These are phyloP conservation scores for Cloeon dipterum DNA, from an alignment of 2,888 invertebrate species.

Conservation along the genomic window DNA sequence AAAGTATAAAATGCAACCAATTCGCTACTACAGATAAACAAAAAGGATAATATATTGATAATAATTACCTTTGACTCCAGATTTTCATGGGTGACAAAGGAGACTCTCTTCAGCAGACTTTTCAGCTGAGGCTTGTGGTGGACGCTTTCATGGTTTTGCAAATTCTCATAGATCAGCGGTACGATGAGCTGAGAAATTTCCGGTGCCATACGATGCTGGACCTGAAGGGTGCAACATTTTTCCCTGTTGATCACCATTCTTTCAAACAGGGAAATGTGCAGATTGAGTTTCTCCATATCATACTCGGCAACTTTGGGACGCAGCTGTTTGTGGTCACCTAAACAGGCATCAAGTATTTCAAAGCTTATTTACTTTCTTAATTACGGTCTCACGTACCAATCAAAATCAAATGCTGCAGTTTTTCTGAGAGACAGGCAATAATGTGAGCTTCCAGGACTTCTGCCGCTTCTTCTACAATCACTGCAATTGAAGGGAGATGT, in stretches of 20 bases:
- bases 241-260: constrained; percentile 23
- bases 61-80: constrained; percentile 2
- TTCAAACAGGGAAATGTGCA: constrained; percentile 28
- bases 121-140: constrained; percentile 12
- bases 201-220: constrained; percentile 26
- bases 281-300: constrained; percentile 20
- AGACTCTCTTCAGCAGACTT: constrained; percentile 18
- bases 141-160: constrained; percentile 14
- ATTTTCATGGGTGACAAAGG: constrained; percentile 5
- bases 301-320: constrained; percentile 23
- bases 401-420: constrained; percentile 22
- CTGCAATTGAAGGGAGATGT: too few species aligned
- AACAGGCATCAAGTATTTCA: too few species aligned
- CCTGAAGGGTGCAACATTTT: constrained; percentile 17
- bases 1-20: background rate
- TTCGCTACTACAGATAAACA: too few species aligned
- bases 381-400: too few species aligned
- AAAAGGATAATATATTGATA: too few species aligned
- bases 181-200: constrained; percentile 15
- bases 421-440: constrained; percentile 18
- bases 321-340: constrained; percentile 26
- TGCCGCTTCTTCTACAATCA: constrained; percentile 27
- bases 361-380: too few species aligned
- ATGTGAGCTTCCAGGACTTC: constrained; percentile 26
- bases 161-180: constrained; percentile 5